Base-by-base conservation (phyloP, 1,140 invertebrate genomes). In the Diabrotica virgifera region DNA sequence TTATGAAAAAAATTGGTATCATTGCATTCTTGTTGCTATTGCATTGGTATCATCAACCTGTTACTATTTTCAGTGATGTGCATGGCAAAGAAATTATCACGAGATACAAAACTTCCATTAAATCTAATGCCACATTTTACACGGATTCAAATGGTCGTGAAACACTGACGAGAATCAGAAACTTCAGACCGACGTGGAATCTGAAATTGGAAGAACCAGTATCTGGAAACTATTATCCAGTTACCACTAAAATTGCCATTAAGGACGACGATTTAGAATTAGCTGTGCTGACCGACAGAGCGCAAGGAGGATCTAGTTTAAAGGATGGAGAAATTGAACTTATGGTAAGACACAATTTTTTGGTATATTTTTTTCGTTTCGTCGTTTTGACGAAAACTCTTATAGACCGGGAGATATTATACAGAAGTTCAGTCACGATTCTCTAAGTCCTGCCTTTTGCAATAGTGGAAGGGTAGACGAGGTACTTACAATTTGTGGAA, bases 141-240 rank as follows among this genome's bases (percentile, higher is more conserved):
- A 99, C 96, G 0, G 97, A 99, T 78, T 90, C 94, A 0, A 99
- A 98, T 80, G 96, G 95, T 0, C 82, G 96, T 50, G 92, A 98
- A 80, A 87, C 94, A 76, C 74, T 98, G 37, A 85, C 89, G 70
- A 83, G 96, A 58, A 80, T 83, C 62, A 77, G 87, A 52, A 85
- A 97, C 75, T 85, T 85, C 60, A 79, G 95, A 35, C 87, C 90
- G 5, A 90, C 90, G 2, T 98, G 88, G 89, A 81, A 82, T 36
- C 8, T 89, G 0, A 77, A 82, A 0, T 57, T 95, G n/a, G 78
- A 84, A 0, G 89, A 97, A 64, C 80, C 86, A 11, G 80, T 94
- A 0, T 80, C 93, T 46, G 91, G 89, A 0, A 99, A 99, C 79
- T 98, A 97, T 79, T 98, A 95, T 79, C 97, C 97, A 0, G 85